Conservation (phyloP, 2,888 invertebrate species). For the Dromius quadrimaculatus region DNA sequence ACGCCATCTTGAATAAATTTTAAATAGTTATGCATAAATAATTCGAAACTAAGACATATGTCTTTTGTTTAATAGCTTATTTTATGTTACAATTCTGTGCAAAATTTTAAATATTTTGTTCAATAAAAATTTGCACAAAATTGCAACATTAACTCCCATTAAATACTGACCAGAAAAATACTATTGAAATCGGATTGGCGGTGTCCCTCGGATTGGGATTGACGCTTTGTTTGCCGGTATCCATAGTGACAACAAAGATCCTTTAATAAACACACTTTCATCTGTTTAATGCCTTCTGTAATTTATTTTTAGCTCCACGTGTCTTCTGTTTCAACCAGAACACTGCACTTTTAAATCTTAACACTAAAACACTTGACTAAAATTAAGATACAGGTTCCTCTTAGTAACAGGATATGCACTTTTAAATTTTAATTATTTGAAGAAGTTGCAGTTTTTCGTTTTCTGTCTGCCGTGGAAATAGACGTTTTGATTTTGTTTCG, state of each 20-base stretch:
- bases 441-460: slow-evolving; percentile 23
- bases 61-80: no score
- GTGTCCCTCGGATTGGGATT: slow-evolving; percentile 69
- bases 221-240: slow-evolving; percentile 66
- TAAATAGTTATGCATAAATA: no score
- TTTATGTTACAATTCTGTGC: no score
- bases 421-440: slow-evolving; percentile 17
- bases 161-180: slow-evolving; percentile 71
- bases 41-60: no score
- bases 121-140: no score
- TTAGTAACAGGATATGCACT: neutral
- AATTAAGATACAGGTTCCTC: no score
- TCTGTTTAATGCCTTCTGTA: neutral
- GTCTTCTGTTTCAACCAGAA: slow-evolving; percentile 5
- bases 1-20: no score
- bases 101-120: no score
- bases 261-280: slow-evolving; percentile 6
- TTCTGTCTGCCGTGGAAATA: slow-evolving; percentile 35
- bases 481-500: slow-evolving; percentile 30
- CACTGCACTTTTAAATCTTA: slow-evolving; percentile 1
- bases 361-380: slow-evolving; percentile 5
- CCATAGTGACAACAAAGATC: slow-evolving; percentile 62
- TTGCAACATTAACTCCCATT: no score
- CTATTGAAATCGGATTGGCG: slow-evolving; percentile 67
- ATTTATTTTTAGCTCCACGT: slow-evolving; percentile 7